phyloP scores from a whole-genome alignment of 2,113 vertebrate genomes.

The Hemiprocne comata region DNA sequence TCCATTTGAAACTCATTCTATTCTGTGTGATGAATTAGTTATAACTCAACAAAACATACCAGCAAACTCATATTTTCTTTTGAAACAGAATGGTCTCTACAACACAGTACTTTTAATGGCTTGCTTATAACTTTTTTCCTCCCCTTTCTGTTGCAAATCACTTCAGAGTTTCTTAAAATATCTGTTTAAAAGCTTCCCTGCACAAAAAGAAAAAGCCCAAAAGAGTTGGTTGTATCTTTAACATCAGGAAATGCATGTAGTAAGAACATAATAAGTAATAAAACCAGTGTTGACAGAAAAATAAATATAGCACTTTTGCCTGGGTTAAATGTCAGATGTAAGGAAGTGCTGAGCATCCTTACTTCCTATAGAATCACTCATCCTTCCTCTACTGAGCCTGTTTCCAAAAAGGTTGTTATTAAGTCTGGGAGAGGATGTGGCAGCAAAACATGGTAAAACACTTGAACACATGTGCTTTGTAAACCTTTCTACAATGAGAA shows the following conservation, averaged over 20 bases:
- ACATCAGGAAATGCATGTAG: slow-evolving; percentile 75
- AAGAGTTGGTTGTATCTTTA: slow-evolving; percentile 34
- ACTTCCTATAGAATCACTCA: slow-evolving; percentile 74
- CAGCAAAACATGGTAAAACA: slow-evolving; percentile 59
- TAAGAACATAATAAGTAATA: slow-evolving; percentile 75
- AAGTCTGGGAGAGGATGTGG: slow-evolving; percentile 61
- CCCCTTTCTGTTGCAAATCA: not conserved
- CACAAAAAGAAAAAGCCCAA: not conserved
- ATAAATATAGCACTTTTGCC: slow-evolving; percentile 77
- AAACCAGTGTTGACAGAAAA: slow-evolving; percentile 74
- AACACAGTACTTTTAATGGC: not conserved
- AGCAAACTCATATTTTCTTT: not conserved
- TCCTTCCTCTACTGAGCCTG: slow-evolving; percentile 62
- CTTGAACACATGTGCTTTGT: slow-evolving; percentile 49
- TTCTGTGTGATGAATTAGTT: not conserved
- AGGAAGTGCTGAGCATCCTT: slow-evolving; percentile 70
- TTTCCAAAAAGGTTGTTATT: slow-evolving; percentile 60
- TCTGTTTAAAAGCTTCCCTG: not conserved
- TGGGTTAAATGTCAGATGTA: slow-evolving; percentile 74
- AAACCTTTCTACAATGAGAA: slow-evolving; percentile 50
- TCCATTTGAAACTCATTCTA: not conserved
- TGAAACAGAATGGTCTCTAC: not conserved
- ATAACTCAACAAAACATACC: not conserved
- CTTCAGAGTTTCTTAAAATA: not conserved
- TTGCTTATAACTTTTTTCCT: not conserved